Base-by-base conservation (phyloP, 2,113 vertebrate species). In the Cricetomys ansorgei region DNA sequence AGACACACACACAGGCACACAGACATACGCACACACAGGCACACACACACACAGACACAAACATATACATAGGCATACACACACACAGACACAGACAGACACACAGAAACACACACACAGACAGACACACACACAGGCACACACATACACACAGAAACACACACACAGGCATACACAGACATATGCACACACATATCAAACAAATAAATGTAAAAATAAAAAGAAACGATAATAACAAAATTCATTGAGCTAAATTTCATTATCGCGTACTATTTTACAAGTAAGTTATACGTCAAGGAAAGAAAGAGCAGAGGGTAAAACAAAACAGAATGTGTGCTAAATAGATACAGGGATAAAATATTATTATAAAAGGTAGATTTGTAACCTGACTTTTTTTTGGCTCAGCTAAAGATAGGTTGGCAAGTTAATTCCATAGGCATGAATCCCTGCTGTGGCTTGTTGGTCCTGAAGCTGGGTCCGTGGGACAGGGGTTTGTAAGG, bases 241-340 rank as follows among this genome's bases (percentile, higher is more conserved):
- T 94, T 81, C 72, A 77, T 8, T 67, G 50, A 96, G 34, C 45
- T 90, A 65, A 93, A 92, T 19, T 83, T 94, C 76, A 70, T 64
- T 88, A 85, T 53, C 83, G 59, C 80, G 11, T 5, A 85, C 53
- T 91, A 95, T 81, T 64, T 12, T n/a, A 37, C 31, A 57, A 37
- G 48, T 79, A 91, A 91, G 3, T 88, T 96, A 77, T 53, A 70
- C 37, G 37, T 96, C 21, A 93, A 50, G 3, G 40, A 19, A n/a
- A 59, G 23, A 89, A 88, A 92, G 45, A 67, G 57, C 73, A 92
- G 31, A 31, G 13, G 5, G 43, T 23, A 7, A 92, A 87, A 84
- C 19, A 91, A 50, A 45, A 67, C 34, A 79, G 67, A 91, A 64
- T 34, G 43, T 80, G 48, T 50, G 73, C 37, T 85, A 84, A 75